A percentile compares a stretch with the other conserved stretches of the same genome.
These are phyloP conservation scores for Tychaedon coryphoeus DNA, from an alignment of 2,113 vertebrate genomes.

Conservation along the genomic window DNA sequence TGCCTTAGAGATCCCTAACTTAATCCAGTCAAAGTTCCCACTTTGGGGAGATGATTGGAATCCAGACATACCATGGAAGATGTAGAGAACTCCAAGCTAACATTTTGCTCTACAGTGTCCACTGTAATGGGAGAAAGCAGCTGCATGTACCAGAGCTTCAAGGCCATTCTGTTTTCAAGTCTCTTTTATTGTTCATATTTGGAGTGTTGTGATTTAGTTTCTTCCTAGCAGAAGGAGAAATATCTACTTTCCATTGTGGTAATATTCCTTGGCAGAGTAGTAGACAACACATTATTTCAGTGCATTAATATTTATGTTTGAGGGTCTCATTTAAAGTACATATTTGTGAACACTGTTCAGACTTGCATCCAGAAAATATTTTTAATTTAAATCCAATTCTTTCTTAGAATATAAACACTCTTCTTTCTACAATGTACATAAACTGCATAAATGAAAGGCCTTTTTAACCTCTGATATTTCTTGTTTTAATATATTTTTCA, in stretches of 20 bases:
- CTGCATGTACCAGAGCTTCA: neutral
- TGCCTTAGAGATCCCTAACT: neutral
- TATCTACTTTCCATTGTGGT: neutral
- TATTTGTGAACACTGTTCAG: neutral
- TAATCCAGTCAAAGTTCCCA: neutral
- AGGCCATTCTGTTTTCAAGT: neutral
- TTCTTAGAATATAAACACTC: neutral
- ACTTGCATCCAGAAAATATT: neutral
- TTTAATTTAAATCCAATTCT: neutral
- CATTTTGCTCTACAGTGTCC: neutral
- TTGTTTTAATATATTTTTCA: neutral
- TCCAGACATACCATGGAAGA: neutral
- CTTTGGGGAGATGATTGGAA: neutral
- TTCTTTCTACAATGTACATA: neutral
- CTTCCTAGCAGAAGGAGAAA: neutral
- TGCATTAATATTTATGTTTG: constrained; percentile 19
- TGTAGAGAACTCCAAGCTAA: neutral
- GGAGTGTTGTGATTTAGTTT: neutral
- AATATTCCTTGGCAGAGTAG: neutral
- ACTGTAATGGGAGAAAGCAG: neutral
- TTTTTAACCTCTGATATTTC: neutral
- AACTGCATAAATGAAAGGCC: neutral
- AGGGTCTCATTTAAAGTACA: neutral
- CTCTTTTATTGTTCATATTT: neutral
- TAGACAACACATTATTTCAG: neutral